These are phyloP conservation scores for Pelochelys cantorii DNA, from an alignment of 2,797 vertebrate genomes.

Conservation along the genomic window DNA sequence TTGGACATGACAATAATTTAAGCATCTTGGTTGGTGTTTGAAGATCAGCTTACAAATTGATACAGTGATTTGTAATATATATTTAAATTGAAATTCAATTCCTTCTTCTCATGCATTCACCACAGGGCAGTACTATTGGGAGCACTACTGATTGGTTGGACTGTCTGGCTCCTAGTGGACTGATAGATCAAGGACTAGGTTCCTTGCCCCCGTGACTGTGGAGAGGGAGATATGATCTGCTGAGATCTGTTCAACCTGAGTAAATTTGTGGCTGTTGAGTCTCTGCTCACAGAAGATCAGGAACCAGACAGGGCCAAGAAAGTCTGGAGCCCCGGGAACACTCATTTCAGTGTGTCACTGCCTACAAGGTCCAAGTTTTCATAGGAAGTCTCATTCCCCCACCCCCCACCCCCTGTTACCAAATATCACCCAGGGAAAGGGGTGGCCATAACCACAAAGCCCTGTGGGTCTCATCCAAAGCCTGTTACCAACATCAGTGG, in stretches of 20 bases:
- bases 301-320: not conserved
- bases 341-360: not conserved
- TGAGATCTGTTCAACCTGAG: too few relatives aligned
- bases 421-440: not conserved
- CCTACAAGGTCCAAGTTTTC: not conserved
- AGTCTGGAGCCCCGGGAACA: not conserved
- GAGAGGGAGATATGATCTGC: too few relatives aligned
- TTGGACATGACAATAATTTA: not conserved
- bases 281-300: not conserved
- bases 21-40: not conserved
- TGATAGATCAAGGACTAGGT: not conserved
- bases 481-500: too few relatives aligned
- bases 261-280: too few relatives aligned
- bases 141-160: not conserved
- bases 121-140: not conserved
- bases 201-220: not conserved
- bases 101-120: not conserved
- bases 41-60: not conserved
- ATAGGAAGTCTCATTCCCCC: not conserved
- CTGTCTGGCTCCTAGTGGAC: not conserved
- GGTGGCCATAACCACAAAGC: not conserved
- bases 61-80: not conserved
- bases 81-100: not conserved
- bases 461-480: not conserved
- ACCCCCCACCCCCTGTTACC: not conserved